phyloP scores from a whole-genome alignment of 2,113 vertebrate species.

The Pardalotus punctatus region DNA sequence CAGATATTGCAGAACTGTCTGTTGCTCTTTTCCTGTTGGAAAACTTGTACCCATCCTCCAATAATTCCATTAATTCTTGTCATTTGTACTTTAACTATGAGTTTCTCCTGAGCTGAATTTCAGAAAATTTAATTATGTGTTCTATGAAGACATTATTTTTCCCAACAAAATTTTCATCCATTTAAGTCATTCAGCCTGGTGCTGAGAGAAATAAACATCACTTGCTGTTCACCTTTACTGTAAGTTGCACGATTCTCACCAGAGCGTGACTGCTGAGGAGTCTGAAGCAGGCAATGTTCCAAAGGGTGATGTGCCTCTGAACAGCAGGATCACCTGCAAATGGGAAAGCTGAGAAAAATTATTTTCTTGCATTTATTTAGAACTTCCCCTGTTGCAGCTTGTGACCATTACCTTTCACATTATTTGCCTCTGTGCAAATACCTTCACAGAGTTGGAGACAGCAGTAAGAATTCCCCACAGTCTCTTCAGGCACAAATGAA shows the following conservation, averaged over 20 bases:
- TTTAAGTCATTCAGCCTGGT: not conserved
- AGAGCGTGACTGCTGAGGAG: not conserved
- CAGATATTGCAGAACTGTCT: not conserved
- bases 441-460: not conserved
- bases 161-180: not conserved
- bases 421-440: not conserved
- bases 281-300: not conserved
- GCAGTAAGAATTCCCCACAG: not conserved
- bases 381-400: not conserved
- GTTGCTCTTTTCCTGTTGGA: not conserved
- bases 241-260: not conserved
- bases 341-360: not conserved
- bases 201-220: not conserved
- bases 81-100: not conserved
- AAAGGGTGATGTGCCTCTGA: fast-evolving
- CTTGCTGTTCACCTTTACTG: not conserved
- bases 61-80: not conserved
- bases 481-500: not conserved
- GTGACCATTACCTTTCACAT: not conserved
- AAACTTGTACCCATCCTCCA: not conserved
- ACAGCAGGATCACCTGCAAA: not conserved
- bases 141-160: not conserved
- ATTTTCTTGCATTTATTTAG: not conserved
- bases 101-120: not conserved
- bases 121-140: not conserved